Percentiles rank a stretch among this genome's conserved stretches.
These are phyloP conservation scores for Litoditis marina DNA, from an alignment of 2,888 invertebrate species.

Conservation along the genomic window DNA sequence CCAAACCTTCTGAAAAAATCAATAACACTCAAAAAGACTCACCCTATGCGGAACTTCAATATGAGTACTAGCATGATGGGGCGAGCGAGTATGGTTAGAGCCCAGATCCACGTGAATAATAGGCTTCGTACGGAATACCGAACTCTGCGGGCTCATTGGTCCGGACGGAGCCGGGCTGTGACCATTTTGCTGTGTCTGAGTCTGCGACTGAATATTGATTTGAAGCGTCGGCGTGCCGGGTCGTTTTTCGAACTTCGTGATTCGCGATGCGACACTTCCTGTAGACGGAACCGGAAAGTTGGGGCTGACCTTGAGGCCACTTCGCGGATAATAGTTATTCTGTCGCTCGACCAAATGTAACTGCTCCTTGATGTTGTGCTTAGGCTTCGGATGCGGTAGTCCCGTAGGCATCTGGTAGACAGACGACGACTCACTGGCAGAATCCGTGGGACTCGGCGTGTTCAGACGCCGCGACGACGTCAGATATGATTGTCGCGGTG, in stretches of 20 bases:
- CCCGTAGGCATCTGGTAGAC: constrained; percentile 46
- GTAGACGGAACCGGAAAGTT: constrained; percentile 57
- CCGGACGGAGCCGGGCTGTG: constrained; percentile 21
- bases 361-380: constrained; percentile 61
- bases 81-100: constrained; percentile 12
- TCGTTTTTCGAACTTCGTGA: constrained; percentile 54
- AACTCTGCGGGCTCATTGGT: constrained; percentile 54
- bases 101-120: constrained; percentile 57
- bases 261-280: constrained; percentile 55
- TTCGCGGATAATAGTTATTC: constrained; percentile 10
- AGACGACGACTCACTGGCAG: constrained; percentile 38
- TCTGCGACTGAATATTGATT: neutral
- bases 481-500: constrained; percentile 22
- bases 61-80: too few relatives aligned
- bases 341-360: constrained; percentile 37
- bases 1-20: too few relatives aligned
- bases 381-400: constrained; percentile 59
- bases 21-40: too few relatives aligned
- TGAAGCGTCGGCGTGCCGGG: constrained; percentile 47
- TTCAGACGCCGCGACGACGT: constrained; percentile 16
- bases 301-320: constrained; percentile 21
- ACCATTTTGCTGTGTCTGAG: constrained; percentile 21
- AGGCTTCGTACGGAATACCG: constrained; percentile 58
- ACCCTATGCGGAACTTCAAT: too few relatives aligned
- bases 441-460: constrained; percentile 37